Evolutionary conservation across 2,888 invertebrate species (phyloP).

Genomic region (Scaptomyza reducta): DNA sequence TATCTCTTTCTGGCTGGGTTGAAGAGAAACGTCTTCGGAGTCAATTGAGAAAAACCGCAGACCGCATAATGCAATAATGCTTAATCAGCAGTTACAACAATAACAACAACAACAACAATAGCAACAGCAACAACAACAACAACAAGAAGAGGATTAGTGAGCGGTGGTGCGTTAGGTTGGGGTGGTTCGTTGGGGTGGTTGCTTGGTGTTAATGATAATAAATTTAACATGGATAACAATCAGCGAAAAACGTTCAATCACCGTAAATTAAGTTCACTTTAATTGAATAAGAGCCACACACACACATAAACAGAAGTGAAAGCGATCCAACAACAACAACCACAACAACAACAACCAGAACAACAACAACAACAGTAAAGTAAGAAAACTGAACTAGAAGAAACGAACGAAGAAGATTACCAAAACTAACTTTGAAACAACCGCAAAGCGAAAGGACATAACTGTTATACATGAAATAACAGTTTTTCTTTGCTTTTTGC

Average conservation of each 20-base stretch:
- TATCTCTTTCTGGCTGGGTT: slow-evolving; percentile 1
- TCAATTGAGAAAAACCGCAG: slow-evolving; percentile 64
- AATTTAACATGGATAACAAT: slow-evolving; percentile 72
- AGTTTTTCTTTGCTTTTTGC: too few relatives aligned
- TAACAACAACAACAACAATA: neutral
- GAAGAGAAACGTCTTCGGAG: slow-evolving; percentile 39
- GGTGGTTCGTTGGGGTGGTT: neutral
- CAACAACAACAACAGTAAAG: neutral
- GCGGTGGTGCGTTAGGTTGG: neutral
- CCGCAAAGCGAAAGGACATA: neutral
- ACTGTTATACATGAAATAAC: neutral
- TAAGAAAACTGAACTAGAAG: neutral
- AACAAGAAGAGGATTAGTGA: neutral
- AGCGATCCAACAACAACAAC: slow-evolving; percentile 6
- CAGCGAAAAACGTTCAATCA: slow-evolving; percentile 81
- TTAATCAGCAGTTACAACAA: slow-evolving; percentile 69
- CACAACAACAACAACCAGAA: neutral
- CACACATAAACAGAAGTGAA: slow-evolving; percentile 28
- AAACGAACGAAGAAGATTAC: too few relatives aligned
- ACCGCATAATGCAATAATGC: slow-evolving; percentile 73
- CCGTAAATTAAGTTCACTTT: slow-evolving; percentile 83
- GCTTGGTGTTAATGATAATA: slow-evolving; percentile 62
- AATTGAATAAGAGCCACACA: slow-evolving; percentile 79
- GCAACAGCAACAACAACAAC: neutral
- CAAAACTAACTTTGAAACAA: neutral